phyloP scores from a whole-genome alignment of 2,797 vertebrate genomes.

The Acanthurus leucopareius region DNA sequence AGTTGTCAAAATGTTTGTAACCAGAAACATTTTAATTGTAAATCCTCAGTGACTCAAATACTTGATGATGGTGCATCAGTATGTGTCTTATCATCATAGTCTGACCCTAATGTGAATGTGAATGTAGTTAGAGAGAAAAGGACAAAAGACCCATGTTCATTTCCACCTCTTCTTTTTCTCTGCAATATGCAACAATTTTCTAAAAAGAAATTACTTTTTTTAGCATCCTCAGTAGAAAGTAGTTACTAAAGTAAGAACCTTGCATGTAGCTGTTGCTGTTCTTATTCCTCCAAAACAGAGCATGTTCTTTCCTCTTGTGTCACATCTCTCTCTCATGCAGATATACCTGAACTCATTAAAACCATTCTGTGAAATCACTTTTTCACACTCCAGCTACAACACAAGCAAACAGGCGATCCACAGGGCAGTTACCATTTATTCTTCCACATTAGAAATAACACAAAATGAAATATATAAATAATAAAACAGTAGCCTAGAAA shows the following conservation, averaged over 20 bases:
- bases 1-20: background rate
- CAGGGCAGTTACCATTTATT: slow-evolving; percentile 54
- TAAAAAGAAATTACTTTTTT: background rate
- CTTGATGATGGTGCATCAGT: background rate
- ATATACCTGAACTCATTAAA: background rate
- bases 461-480: slow-evolving; percentile 91
- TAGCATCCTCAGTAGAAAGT: background rate
- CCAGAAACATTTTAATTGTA: background rate
- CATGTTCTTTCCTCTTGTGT: background rate
- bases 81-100: background rate
- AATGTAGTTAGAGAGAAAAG: background rate
- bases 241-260: background rate
- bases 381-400: background rate
- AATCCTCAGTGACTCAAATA: background rate
- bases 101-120: background rate
- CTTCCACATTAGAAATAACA: slow-evolving; percentile 49
- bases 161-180: background rate
- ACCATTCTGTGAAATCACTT: background rate
- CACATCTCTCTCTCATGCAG: background rate
- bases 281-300: background rate
- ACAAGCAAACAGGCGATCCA: background rate
- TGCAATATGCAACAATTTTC: background rate
- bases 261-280: background rate
- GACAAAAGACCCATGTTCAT: background rate
- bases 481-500: slow-evolving; percentile 54